Base-by-base conservation (phyloP, 2,797 vertebrate species). In the Benthosema pterotum region DNA sequence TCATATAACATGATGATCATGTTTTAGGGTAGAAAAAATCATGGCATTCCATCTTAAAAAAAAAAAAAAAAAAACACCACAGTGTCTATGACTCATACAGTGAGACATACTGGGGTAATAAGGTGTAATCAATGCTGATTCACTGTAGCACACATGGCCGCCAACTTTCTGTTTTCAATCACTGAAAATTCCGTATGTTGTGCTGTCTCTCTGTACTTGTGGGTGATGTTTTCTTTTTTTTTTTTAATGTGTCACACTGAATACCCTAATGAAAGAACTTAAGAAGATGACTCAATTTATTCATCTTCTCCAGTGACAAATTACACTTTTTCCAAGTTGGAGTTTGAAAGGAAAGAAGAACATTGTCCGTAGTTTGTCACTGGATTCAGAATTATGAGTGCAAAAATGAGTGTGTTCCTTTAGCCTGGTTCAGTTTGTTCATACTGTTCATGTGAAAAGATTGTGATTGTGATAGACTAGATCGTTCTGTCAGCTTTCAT, bases 91-190 rank as follows among this genome's bases (percentile, higher is more conserved):
- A 60, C 58, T 67, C 67, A 63, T 52, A 50, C 60, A 67, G 75
- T 1, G 16, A 69, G 69, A 56, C 59, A 67, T 52, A 67, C 68
- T 38, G 60, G 18, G 18, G 52, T 72, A 65, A 28, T 8, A 42
- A 54, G 67, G 65, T 25, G 63, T 65, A 70, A 75, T 80, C 73
- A 77, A 22, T 13, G 25, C 67, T 70, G 61, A 75, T 77, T 82
- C 71, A 78, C 59, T 18, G 54, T 46, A 74, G 71, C 52, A 70
- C 59, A 74, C 48, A 42, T 68, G 45, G 15, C 51, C 51, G 50
- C 59, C 65, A 65, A 43, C 11, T 42, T 38, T 65, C 49, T 53
- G 50, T 61, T 65, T 77, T 50, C 50, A 67, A 38, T 15, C 42
- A 42, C 13, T 50, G 16, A 28, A 12, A 15, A 12, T 51, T 49